These are phyloP conservation scores for Kryphioiulus occultus DNA, from an alignment of 2,888 invertebrate genomes.

Conservation along the genomic window DNA sequence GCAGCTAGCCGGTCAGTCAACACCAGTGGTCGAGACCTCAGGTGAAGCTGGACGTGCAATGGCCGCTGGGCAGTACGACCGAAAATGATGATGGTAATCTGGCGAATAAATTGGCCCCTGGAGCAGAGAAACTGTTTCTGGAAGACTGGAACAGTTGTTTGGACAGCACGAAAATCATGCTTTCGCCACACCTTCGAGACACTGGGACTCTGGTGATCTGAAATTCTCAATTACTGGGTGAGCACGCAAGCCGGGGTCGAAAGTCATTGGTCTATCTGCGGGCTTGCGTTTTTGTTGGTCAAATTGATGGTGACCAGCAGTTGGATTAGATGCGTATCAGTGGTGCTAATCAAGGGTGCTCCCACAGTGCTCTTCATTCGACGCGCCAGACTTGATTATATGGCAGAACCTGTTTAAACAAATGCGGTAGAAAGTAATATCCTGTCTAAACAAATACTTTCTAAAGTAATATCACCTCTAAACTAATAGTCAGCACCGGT, in stretches of 20 bases:
- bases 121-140: neutral
- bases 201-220: slow-evolving; percentile 26
- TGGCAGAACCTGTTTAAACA: no score
- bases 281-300: neutral
- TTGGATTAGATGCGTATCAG: neutral
- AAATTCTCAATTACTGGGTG: neutral
- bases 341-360: neutral
- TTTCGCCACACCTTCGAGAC: slow-evolving; percentile 37
- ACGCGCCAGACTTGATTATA: neutral
- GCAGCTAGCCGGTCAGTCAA: neutral
- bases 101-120: neutral
- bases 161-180: slow-evolving; percentile 27
- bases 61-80: neutral
- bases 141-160: neutral
- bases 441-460: no score
- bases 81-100: slow-evolving; percentile 8
- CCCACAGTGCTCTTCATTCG: neutral
- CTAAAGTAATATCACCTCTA: no score
- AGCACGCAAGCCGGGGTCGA: neutral
- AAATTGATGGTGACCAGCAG: neutral
- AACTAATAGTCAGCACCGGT: no score
- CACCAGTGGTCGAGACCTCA: slow-evolving; percentile 13
- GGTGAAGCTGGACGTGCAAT: neutral
- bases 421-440: no score
- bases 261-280: slow-evolving; percentile 36